Base-by-base conservation (phyloP, 2,797 vertebrate species). In the Synanceia verrucosa region DNA sequence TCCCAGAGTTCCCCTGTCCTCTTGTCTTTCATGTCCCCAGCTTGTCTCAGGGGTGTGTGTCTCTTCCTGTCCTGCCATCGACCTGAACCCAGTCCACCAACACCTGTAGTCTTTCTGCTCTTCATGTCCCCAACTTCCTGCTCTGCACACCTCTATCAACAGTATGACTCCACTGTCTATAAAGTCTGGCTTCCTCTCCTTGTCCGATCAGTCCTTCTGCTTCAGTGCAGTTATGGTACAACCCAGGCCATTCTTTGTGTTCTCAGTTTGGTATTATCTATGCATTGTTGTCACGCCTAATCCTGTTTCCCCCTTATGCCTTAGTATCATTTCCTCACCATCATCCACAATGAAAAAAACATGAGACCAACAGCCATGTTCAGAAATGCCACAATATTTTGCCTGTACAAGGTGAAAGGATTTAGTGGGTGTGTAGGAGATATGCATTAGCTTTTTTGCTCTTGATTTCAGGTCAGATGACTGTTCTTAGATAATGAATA, bases 401-500 rank as follows among this genome's bases (percentile, higher is more conserved):
- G 6, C 18, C 6, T 2, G 9, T 41, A 41, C 37, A 6, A 5
- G 34, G 9, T 7, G 26, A 23, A n/a, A 50, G 5, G 18, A 19
- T 65, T 58, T 2, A 23, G 2, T 1, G 2, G 9, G 19, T 48
- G 33, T 61, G 37, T 5, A 65, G 4, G 19, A 52, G 39, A 44
- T 70, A 55, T 47, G 18, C 5, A 19, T 59, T 6, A 57, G 19
- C 21, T 31, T 18, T 33, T 59, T 6, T 52, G 19, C 21, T 31
- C 19, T 33, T 68, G 6, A 23, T 62, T 76, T 37, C 28, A 64
- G 51, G 36, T 67, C n/a, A 33, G 28, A 39, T 33, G n/a, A 14
- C 5, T 71, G 59, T 39, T 18, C n/a, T 21, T 56, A 31, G 47
- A 44, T 39, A 56, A 59, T 48, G 18, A 34, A 77, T 65, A 26